These are phyloP conservation scores for Sebastiscus albofasciatus DNA, from an alignment of 2,797 vertebrate species.

Conservation along the genomic window DNA sequence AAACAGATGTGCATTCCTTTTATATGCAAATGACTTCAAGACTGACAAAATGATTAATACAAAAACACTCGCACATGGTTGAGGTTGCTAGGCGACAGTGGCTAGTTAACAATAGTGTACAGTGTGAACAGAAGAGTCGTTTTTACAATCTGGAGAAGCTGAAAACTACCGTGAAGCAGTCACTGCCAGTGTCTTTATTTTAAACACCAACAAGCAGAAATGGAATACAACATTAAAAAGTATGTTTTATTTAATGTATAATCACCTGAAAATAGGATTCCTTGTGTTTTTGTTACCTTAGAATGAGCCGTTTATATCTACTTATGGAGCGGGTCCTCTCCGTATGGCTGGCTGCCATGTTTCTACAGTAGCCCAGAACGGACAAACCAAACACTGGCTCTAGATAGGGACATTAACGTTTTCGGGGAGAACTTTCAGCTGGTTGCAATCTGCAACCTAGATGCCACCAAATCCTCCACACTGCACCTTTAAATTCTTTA, in stretches of 20 bases:
- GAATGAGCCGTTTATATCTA: too few species aligned
- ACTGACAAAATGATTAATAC: background rate
- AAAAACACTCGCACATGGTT: background rate
- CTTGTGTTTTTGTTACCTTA: too few species aligned
- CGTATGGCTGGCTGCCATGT: too few species aligned
- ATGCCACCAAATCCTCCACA: background rate
- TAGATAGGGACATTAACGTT: background rate
- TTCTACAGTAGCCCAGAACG: too few species aligned
- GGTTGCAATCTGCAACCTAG: too few species aligned
- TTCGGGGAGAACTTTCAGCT: too few species aligned
- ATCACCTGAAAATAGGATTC: too few species aligned
- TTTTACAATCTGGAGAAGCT: background rate
- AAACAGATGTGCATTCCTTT: background rate
- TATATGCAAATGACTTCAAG: conserved; percentile 1
- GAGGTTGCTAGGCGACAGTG: background rate
- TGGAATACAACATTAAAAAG: too few species aligned
- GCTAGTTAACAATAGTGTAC: background rate
- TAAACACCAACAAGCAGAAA: background rate
- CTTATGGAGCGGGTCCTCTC: too few species aligned
- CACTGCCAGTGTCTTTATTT: background rate
- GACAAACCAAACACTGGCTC: background rate
- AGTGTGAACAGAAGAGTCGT: background rate
- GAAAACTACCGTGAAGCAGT: background rate
- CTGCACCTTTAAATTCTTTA: background rate
- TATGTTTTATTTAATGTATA: too few species aligned